Evolutionary conservation across 37 sponge, comb jelly and placozoan genomes (phyloP).

Genomic region (Theonella swinhoei): DNA sequence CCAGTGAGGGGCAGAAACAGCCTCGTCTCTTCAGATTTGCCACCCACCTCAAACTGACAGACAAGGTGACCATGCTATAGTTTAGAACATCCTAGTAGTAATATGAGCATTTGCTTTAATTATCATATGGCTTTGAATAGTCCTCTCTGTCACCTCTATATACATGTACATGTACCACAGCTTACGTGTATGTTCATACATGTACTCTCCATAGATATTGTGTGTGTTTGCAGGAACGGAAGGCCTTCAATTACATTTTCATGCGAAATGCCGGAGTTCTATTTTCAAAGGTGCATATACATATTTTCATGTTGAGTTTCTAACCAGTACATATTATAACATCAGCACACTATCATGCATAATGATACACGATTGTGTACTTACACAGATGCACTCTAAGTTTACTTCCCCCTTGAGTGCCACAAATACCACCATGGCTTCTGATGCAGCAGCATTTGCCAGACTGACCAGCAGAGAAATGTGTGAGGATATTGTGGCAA

Average conservation of each 20-base stretch:
- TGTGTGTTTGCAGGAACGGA: constrained; percentile 36
- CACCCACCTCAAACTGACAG: constrained; percentile 49
- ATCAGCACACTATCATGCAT: too few relatives aligned
- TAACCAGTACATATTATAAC: too few relatives aligned
- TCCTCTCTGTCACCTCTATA: too few relatives aligned
- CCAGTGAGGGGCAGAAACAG: too few relatives aligned
- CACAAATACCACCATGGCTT: constrained; percentile 17
- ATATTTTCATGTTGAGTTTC: background rate
- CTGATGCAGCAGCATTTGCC: constrained; percentile 44
- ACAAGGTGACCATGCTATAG: too few relatives aligned
- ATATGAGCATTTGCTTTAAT: too few relatives aligned
- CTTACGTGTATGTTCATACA: background rate
- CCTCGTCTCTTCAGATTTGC: too few relatives aligned
- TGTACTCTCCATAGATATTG: background rate
- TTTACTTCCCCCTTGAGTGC: constrained; percentile 11
- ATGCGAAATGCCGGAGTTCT: constrained; percentile 53
- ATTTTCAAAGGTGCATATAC: constrained; percentile 39
- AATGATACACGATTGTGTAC: too few relatives aligned
- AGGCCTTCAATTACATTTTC: constrained; percentile 49
- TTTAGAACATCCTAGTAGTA: too few relatives aligned
- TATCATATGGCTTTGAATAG: too few relatives aligned
- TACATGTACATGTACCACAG: too few relatives aligned
- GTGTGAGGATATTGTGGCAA: too few relatives aligned
- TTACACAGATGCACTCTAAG: background rate
- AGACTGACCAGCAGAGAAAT: constrained; percentile 40